These are phyloP conservation scores for Caenorhabditis tropicalis DNA, from an alignment of 1,140 invertebrate species.

Conservation along the genomic window DNA sequence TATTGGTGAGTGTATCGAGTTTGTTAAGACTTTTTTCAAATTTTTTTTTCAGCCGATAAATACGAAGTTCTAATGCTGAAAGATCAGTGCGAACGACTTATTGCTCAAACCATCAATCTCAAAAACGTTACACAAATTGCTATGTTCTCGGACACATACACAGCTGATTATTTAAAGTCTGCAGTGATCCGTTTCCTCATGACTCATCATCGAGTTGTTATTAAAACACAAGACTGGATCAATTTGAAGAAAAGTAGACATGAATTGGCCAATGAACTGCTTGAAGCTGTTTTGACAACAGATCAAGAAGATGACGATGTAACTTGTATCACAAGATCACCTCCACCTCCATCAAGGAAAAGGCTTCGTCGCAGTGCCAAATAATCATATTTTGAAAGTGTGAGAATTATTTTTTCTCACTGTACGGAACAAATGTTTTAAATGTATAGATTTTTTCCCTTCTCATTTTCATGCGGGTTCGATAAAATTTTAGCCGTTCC, in stretches of 20 bases:
- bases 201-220: conserved; percentile 53
- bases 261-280: conserved; percentile 56
- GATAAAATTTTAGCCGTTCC: not conserved
- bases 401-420: not conserved
- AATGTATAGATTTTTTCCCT: not conserved
- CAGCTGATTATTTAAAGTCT: conserved; percentile 53
- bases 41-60: conserved; percentile 63
- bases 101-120: conserved; percentile 57
- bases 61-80: conserved; percentile 66
- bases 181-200: conserved; percentile 56
- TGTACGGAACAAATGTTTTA: not conserved
- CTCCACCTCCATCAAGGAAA: conserved; percentile 27
- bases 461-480: conserved; percentile 4
- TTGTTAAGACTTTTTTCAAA: not conserved
- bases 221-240: conserved; percentile 55
- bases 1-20: conserved; percentile 41
- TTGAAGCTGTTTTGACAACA: conserved; percentile 54
- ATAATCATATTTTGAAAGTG: not conserved
- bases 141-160: conserved; percentile 68
- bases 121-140: conserved; percentile 63
- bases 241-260: conserved; percentile 56
- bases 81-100: conserved; percentile 65
- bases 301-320: not conserved
- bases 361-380: conserved; percentile 29
- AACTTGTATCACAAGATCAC: not conserved